Conservation (phyloP, 1,140 invertebrate species). For the Ostrea edulis region DNA sequence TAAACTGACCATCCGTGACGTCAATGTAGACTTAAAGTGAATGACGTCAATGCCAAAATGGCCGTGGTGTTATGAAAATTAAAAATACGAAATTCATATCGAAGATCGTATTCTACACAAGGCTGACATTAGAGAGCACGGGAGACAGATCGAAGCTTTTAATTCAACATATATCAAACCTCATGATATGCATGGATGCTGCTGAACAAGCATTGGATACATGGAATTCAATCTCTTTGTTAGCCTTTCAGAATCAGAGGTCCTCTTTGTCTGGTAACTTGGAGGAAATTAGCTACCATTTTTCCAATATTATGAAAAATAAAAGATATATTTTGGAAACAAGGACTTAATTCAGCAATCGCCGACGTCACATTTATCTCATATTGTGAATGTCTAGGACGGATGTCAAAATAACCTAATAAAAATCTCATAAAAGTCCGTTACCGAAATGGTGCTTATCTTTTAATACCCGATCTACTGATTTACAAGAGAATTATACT, state of each 20-base stretch:
- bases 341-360: not conserved
- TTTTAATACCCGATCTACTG: conserved; percentile 25
- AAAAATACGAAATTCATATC: too few species aligned
- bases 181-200: too few species aligned
- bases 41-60: too few species aligned
- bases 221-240: too few species aligned
- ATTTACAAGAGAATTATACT: conserved; percentile 29
- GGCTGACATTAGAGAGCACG: too few species aligned
- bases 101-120: too few species aligned
- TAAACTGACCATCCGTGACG: too few species aligned
- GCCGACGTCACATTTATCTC: not conserved
- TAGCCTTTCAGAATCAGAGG: not conserved
- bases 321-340: conserved; percentile 2
- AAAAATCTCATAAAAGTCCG: not conserved
- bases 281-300: not conserved
- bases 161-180: too few species aligned
- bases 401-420: conserved; percentile 17
- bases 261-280: not conserved
- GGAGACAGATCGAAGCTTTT: too few species aligned
- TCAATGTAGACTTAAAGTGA: too few species aligned
- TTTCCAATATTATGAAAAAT: not conserved
- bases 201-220: too few species aligned
- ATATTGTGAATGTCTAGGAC: not conserved
- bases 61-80: too few species aligned
- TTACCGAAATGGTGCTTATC: not conserved